phyloP scores from a whole-genome alignment of 2,888 invertebrate genomes.

The Druceiella hillmani region DNA sequence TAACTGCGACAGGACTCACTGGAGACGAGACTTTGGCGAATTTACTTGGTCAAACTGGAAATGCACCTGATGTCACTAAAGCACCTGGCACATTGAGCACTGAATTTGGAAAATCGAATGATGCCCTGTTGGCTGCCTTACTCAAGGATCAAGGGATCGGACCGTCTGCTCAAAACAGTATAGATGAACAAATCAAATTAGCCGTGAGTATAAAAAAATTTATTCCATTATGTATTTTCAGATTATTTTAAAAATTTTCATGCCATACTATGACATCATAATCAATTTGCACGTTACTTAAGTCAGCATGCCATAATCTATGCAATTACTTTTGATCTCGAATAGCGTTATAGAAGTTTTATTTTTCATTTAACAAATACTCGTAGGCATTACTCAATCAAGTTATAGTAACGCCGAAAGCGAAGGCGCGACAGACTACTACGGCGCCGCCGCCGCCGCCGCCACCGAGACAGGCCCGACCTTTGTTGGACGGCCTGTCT shows the following conservation, averaged over 20 bases:
- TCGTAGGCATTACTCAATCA: conserved; percentile 52
- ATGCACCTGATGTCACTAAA: conserved; percentile 42
- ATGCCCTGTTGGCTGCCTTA: conserved; percentile 63
- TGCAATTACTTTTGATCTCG: no score
- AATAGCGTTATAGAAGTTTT: no score
- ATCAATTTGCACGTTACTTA: no score
- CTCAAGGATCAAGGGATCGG: conserved; percentile 68
- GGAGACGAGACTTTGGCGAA: conserved; percentile 43
- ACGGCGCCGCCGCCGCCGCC: conserved; percentile 39
- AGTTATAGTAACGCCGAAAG: conserved; percentile 52
- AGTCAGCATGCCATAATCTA: no score
- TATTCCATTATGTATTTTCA: conserved; percentile 4
- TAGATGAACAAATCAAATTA: conserved; percentile 53
- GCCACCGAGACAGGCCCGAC: conserved; percentile 38
- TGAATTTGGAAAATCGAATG: conserved; percentile 58
- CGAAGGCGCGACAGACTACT: conserved; percentile 38
- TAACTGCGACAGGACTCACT: conserved; percentile 44
- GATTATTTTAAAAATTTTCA: no score
- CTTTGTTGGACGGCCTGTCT: conserved; percentile 51
- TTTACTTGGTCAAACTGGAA: conserved; percentile 36
- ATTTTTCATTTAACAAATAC: no score
- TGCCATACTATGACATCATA: no score
- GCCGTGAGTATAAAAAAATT: conserved; percentile 41
- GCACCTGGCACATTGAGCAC: conserved; percentile 44
- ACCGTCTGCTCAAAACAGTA: conserved; percentile 60